Percentiles rank a stretch among this genome's conserved stretches.
These are phyloP conservation scores for Lasiommata megera DNA, from an alignment of 2,888 invertebrate species.

Conservation along the genomic window DNA sequence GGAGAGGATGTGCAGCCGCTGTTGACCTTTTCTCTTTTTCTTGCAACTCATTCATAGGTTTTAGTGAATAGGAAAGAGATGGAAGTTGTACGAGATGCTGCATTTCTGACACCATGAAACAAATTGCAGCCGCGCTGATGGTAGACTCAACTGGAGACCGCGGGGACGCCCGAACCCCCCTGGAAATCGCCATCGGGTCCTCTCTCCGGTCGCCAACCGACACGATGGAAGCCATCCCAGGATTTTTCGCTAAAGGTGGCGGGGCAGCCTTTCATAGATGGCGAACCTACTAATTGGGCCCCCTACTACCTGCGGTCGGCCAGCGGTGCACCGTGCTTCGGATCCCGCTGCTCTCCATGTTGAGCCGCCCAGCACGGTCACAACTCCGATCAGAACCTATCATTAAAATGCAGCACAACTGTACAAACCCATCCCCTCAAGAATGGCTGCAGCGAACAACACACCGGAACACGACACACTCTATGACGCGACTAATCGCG, in stretches of 20 bases:
- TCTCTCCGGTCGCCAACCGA: constrained; percentile 16
- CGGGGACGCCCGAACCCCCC: constrained; percentile 28
- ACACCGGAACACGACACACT: background rate
- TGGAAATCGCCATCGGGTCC: constrained; percentile 16
- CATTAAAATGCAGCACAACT: background rate
- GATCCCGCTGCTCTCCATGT: constrained; percentile 16
- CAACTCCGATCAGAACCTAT: too few relatives aligned
- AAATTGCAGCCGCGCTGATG: background rate
- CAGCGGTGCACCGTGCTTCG: constrained; percentile 26
- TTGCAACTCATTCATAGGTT: too few relatives aligned
- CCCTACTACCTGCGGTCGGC: constrained; percentile 25
- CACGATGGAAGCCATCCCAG: too few relatives aligned
- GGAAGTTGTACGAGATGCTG: background rate
- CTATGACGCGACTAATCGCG: too few relatives aligned
- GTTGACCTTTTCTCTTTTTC: too few relatives aligned
- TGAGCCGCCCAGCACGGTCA: too few relatives aligned
- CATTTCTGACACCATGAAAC: background rate
- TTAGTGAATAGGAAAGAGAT: background rate
- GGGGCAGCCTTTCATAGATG: too few relatives aligned
- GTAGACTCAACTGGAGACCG: constrained; percentile 13
- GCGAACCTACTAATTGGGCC: constrained; percentile 27
- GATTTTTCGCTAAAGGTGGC: too few relatives aligned
- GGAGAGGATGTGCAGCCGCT: too few relatives aligned
- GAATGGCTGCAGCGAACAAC: background rate
- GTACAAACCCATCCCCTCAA: background rate